Evolutionary conservation across 2,113 vertebrate genomes (phyloP), one percentile per base, ranked within the genome.

Genomic region (Gobiocypris rarus): DNA sequence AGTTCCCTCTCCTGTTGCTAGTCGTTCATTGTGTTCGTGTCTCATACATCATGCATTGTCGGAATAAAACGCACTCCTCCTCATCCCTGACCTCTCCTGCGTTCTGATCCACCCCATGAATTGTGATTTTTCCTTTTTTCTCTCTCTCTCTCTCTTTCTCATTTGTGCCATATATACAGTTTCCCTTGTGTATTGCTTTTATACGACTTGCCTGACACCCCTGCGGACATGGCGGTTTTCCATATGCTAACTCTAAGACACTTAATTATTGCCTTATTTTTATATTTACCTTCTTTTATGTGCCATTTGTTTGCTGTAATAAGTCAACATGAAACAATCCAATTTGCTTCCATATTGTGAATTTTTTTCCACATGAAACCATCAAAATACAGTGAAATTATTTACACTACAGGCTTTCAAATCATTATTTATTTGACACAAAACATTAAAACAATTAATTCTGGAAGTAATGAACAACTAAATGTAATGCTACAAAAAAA

Each of bases 21-120:
- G 28, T 43, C 26, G 22, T 85, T 52, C 28, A 75, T 34, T 84
- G 59, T 87, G 65, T 87, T 80, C 4, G 58, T 70, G 73, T 75
- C 48, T 50, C 31, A 74, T 56, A 31, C 38, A 48, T 86, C 38
- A 75, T 38, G 63, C 75, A 76, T 78, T 59, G 83, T 75, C 69
- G 22, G 41, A 81, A 84, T 75, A 84, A 58, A 70, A 41, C 67
- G 4, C 78, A 3, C 41, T 59, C 31, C 41, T 59, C 31, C 28
- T 74, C 34, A 34, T 81, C 24, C 28, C 28, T 54, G 75, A 80
- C 85, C 69, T 84, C 69, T 80, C 7, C n/a, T 76, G 78, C 52
- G 11, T 61, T 4, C n/a, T 28, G 67, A 84, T 15, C 14, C 31
- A 41, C 19, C 15, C 0, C 31, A 2, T 69, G 65, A 38, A 52